These are phyloP conservation scores for Hapalemur alaotrensis DNA, from an alignment of 2,797 vertebrate species.

Conservation along the genomic window DNA sequence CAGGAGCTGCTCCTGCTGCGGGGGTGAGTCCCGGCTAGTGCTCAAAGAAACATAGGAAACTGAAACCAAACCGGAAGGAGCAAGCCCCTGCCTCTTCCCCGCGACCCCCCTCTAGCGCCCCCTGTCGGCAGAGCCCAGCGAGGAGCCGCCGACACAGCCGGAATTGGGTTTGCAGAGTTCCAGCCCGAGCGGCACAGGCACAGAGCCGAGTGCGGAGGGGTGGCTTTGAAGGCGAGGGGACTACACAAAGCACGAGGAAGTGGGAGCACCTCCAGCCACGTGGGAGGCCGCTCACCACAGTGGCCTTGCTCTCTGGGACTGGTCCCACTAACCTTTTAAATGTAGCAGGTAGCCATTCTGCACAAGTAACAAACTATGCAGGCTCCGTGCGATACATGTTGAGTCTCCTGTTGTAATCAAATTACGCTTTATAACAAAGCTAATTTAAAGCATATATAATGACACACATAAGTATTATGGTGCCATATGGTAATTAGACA, in stretches of 20 bases:
- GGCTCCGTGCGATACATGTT: background rate
- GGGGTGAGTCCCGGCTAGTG: accelerated
- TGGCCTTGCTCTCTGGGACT: background rate
- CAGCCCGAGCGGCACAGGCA: too few relatives aligned
- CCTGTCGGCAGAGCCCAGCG: background rate
- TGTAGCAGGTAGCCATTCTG: background rate
- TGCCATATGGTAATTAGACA: background rate
- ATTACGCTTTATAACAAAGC: constrained; percentile 37
- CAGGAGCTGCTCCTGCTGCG: background rate
- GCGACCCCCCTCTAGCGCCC: background rate
- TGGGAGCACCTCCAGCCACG: too few relatives aligned
- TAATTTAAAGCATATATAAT: constrained; percentile 32
- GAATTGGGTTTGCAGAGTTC: background rate
- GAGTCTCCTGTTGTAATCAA: constrained; percentile 2
- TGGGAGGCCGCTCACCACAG: background rate
- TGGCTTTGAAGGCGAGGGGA: background rate
- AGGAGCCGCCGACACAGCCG: background rate
- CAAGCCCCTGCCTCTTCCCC: background rate
- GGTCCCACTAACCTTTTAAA: background rate
- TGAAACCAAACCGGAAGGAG: background rate
- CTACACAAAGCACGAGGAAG: background rate
- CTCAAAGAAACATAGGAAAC: background rate
- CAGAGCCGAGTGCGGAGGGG: background rate
- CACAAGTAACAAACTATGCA: background rate
- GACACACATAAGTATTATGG: background rate